These are phyloP conservation scores for Exephanes ischioxanthus DNA, from an alignment of 2,888 invertebrate species.

Conservation along the genomic window DNA sequence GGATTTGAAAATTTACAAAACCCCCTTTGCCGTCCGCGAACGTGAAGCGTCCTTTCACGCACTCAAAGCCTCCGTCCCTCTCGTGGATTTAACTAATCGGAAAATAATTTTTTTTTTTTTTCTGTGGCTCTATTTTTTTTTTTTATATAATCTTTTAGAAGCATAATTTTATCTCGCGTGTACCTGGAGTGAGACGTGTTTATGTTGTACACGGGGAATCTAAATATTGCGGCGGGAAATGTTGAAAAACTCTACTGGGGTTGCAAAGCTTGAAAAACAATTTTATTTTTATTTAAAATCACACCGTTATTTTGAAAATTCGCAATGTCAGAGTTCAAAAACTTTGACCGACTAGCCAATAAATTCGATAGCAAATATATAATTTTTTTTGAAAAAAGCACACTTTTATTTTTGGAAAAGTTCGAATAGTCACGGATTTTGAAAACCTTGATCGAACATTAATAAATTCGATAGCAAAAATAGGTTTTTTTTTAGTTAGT, in stretches of 20 bases:
- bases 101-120: conserved; percentile 5
- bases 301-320: too few relatives aligned
- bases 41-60: conserved; percentile 12
- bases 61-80: conserved; percentile 7
- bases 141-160: neutral
- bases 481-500: too few relatives aligned
- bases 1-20: conserved; percentile 34
- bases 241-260: neutral
- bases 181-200: neutral
- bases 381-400: too few relatives aligned
- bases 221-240: neutral
- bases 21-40: conserved; percentile 39
- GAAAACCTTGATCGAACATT: too few relatives aligned
- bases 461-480: too few relatives aligned
- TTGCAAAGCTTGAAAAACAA: neutral
- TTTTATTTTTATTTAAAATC: too few relatives aligned
- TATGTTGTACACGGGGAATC: neutral
- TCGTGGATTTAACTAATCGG: conserved; percentile 16
- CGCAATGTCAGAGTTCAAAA: too few relatives aligned
- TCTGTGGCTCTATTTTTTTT: neutral
- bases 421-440: too few relatives aligned
- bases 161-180: neutral
- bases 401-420: too few relatives aligned
- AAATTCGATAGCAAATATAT: too few relatives aligned
- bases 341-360: too few relatives aligned